Base-by-base conservation (phyloP, 2,797 vertebrate genomes). In the Xenentodon cancila region DNA sequence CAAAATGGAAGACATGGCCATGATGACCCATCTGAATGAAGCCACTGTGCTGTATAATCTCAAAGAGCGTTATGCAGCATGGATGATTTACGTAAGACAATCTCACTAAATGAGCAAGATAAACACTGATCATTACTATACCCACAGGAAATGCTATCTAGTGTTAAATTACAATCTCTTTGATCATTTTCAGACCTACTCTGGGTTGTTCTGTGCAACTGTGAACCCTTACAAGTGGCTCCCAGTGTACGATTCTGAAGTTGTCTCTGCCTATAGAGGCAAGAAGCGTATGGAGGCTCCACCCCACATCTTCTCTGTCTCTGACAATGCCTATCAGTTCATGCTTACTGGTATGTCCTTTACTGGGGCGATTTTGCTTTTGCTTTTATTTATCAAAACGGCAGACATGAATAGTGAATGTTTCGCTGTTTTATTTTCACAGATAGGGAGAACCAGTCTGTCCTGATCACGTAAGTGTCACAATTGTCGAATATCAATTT, bases 1-100 rank as follows among this genome's bases (percentile, higher is more conserved):
- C 80, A 92, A 92, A 74, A 92, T 91, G 85, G 90, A 91, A 80
- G 90, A 91, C 84, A 90, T 92, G 90, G 90, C 81, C 76, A 91
- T 89, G 89, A 90, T 92, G 90, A 92, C 90, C 78, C 81, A 90
- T 55, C 90, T 91, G 73, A 89, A 90, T 78, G 91, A 92, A 85
- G 81, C 89, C 55, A 19, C 93, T 21, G 95, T 97, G 90, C 90
- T 97, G 91, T 97, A 94, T 88, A 97, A 97, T 92, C 96, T 97
- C 93, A 97, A 97, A 95, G 95, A 97, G 92, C 95, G 95, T 43
- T 97, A 96, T 0, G 95, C 95, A 90, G 95, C 95, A 71, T 97
- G 96, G 95, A 97, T 97, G 95, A 97, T 97, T 91, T 96, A 96
- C 75, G 92, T 86, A 47, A 47, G 45, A 47, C 45, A 47, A 9